Percentiles rank a stretch among this genome's conserved stretches.
Evolutionary conservation across 92 coral and sea anemone genomes (phyloP).

Genomic region (Scolanthus callimorphus): DNA sequence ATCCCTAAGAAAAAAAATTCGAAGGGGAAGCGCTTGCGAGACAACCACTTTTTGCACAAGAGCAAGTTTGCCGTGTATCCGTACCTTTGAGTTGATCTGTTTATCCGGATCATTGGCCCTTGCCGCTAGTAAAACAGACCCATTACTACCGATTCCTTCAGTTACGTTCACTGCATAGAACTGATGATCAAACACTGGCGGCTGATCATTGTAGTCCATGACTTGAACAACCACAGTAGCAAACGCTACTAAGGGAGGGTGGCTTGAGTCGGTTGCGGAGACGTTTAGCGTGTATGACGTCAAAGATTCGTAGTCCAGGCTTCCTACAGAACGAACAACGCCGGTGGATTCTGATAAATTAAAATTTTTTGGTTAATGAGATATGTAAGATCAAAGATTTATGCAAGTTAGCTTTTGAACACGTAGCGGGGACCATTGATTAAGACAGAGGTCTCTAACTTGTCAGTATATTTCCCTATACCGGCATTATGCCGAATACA

Average conservation of each 20-base stretch:
- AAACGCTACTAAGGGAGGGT: conserved; percentile 30
- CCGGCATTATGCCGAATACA: too few relatives aligned
- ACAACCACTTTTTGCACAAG: too few relatives aligned
- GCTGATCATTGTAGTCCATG: conserved; percentile 56
- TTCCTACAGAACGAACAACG: conserved; percentile 32
- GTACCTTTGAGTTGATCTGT: conserved; percentile 49
- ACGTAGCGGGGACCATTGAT: too few relatives aligned
- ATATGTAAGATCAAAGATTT: too few relatives aligned
- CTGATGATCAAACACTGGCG: conserved; percentile 49
- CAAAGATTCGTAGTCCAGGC: conserved; percentile 63
- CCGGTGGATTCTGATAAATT: conserved; percentile 66
- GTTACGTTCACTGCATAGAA: conserved; percentile 40
- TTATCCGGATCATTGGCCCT: conserved; percentile 79
- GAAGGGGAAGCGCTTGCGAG: too few relatives aligned
- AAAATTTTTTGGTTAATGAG: too few relatives aligned
- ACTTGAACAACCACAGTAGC: conserved; percentile 33
- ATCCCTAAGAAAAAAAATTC: too few relatives aligned
- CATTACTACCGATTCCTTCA: conserved; percentile 48
- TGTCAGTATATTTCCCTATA: too few relatives aligned
- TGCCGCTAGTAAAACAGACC: conserved; percentile 35
- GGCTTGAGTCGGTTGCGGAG: conserved; percentile 57
- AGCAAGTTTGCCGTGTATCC: too few relatives aligned
- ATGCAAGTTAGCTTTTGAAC: too few relatives aligned
- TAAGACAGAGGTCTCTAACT: too few relatives aligned
- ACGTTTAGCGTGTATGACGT: conserved; percentile 43